A percentile compares a stretch with the other conserved stretches of the same genome.
Conservation (phyloP, 2,797 vertebrate species). For the Scolopax rusticola region DNA sequence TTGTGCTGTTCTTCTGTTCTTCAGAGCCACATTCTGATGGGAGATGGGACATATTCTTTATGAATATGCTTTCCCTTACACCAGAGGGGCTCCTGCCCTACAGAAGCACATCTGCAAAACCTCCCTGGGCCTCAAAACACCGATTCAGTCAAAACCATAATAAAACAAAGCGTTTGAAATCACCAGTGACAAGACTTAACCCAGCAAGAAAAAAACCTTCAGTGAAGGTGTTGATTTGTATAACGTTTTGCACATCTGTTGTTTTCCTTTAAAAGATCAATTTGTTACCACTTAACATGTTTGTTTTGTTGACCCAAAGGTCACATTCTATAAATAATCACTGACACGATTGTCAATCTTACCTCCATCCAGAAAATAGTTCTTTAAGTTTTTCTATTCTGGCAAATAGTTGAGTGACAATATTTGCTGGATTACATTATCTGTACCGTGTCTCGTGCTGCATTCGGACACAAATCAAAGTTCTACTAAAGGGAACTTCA, state of each 20-base stretch:
- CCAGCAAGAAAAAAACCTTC: not conserved
- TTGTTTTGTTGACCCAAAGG: not conserved
- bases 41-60: accelerated
- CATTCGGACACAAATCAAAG: not conserved
- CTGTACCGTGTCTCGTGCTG: not conserved
- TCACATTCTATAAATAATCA: not conserved
- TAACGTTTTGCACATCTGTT: accelerated
- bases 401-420: not conserved
- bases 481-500: not conserved
- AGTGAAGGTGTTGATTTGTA: not conserved
- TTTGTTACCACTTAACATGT: not conserved
- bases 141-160: not conserved
- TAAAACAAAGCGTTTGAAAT: not conserved
- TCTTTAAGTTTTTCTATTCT: not conserved
- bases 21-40: not conserved
- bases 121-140: not conserved
- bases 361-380: accelerated
- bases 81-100: not conserved
- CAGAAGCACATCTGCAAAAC: not conserved
- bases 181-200: not conserved
- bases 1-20: not conserved
- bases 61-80: accelerated
- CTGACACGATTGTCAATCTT: accelerated
- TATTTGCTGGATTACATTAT: not conserved
- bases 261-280: not conserved